Base-by-base conservation (phyloP, 2,797 vertebrate species). In the Natrix natrix region DNA sequence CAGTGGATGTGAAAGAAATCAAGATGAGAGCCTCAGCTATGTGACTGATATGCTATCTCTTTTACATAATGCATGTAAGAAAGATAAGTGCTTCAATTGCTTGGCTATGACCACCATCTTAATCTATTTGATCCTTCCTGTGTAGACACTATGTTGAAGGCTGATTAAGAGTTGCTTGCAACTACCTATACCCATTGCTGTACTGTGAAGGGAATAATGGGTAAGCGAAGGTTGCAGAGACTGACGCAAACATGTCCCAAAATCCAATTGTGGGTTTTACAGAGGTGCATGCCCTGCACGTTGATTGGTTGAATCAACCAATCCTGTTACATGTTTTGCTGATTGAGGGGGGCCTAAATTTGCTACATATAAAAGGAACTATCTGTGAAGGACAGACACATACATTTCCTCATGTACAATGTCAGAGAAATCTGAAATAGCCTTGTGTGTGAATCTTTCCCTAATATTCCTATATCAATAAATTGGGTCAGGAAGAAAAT, bases 151-250 rank as follows among this genome's bases (percentile, higher is more conserved):
- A 24, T 61, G 60, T 26, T 63, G 60, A 63, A 26, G 24, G 24
- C 60, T 63, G 60, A 63, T 63, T 61, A 26, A 61, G 60, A 61
- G 24, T 63, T 63, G 60, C 24, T 63, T 63, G 60, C 60, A 63
- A 26, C 24, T 63, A 26, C 3, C 60, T 24, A 28, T 63, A 63
- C 3, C 24, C 60, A 26, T 63, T 63, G 60, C 8, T 26, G 60
- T 63, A 61, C 24, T 61, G 22, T 59, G 59, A 11, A 61, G 24
- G 8, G 2, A 11, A 26, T 61, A 22, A 61, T 61, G 8, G 24
- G 1, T 11, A 61, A 61, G 8, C 0, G 8, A 0, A 3, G 2
- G 24, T 8, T 2, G 24, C 0, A 10, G 3, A 3, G 8, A 3
- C 8, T 61, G 24, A 26, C 11, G 60, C 24, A 61, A 61, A 61